Percentiles rank a stretch among this genome's conserved stretches.
phyloP scores from a whole-genome alignment of 2,113 vertebrate genomes.

The Tichodroma muraria region DNA sequence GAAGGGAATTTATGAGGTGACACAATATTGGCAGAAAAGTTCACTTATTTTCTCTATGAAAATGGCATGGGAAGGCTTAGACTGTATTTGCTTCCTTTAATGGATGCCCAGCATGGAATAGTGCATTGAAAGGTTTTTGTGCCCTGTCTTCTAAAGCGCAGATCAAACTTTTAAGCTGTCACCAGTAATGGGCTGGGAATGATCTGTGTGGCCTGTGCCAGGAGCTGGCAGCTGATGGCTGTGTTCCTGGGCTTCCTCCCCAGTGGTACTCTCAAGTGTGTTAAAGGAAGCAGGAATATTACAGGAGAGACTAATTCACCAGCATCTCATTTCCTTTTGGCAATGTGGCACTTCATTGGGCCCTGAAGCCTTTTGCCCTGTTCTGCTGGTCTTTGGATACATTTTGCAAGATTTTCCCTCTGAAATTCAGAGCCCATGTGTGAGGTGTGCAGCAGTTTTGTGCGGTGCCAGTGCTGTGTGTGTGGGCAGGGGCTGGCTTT shows the following conservation, averaged over 20 bases:
- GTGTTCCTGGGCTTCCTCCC: background rate
- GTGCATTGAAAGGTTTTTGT: background rate
- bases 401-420: background rate
- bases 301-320: background rate
- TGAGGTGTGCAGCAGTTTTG: too few relatives aligned
- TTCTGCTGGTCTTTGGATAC: background rate
- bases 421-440: rapidly evolving
- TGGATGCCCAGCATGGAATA: background rate
- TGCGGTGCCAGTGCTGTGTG: rapidly evolving
- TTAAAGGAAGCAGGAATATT: background rate
- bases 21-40: background rate
- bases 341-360: background rate
- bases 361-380: background rate
- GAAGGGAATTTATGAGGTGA: background rate
- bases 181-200: background rate
- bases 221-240: background rate
- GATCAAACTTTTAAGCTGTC: background rate
- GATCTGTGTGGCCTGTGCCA: background rate
- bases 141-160: background rate
- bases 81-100: background rate
- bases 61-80: background rate
- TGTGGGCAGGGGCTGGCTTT: background rate
- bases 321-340: background rate
- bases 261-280: background rate
- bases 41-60: background rate